Evolutionary conservation across 1,140 invertebrate species (phyloP).

Genomic region (Batillaria attramentaria): DNA sequence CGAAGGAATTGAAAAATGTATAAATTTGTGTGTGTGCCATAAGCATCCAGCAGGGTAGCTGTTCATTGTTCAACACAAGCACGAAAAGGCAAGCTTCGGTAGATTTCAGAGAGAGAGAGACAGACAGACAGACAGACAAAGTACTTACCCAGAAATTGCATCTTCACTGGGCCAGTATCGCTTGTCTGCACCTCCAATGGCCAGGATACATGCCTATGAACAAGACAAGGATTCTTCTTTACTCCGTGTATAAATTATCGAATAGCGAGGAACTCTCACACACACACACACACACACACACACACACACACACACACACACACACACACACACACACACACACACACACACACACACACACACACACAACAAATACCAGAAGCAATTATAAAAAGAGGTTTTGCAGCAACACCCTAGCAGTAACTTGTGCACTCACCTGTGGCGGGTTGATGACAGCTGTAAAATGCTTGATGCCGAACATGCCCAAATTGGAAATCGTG

Average conservation of each 20-base stretch:
- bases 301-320: not conserved
- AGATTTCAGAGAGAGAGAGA: not conserved
- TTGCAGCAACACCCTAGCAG: no score
- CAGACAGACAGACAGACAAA: slow-evolving; percentile 3
- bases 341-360: not conserved
- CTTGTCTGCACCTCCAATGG: slow-evolving; percentile 77
- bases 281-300: not conserved
- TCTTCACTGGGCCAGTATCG: slow-evolving; percentile 72
- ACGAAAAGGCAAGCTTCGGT: no score
- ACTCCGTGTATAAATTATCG: no score
- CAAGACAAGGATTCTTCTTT: no score
- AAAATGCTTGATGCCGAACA: slow-evolving; percentile 90
- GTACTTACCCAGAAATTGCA: slow-evolving; percentile 69
- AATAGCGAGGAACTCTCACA: not conserved
- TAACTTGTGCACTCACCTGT: slow-evolving; percentile 73
- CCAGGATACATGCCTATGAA: slow-evolving; percentile 77
- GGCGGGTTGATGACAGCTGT: slow-evolving; percentile 82
- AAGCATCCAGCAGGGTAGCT: not conserved
- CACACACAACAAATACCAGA: slow-evolving; percentile 12
- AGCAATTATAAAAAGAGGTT: no score
- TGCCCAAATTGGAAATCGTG: slow-evolving; percentile 96
- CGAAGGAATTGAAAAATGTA: no score
- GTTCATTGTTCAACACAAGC: not conserved
- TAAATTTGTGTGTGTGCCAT: no score
- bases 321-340: not conserved